phyloP scores from a whole-genome alignment of 1,140 invertebrate species.

The Heliconius eleuchia region DNA sequence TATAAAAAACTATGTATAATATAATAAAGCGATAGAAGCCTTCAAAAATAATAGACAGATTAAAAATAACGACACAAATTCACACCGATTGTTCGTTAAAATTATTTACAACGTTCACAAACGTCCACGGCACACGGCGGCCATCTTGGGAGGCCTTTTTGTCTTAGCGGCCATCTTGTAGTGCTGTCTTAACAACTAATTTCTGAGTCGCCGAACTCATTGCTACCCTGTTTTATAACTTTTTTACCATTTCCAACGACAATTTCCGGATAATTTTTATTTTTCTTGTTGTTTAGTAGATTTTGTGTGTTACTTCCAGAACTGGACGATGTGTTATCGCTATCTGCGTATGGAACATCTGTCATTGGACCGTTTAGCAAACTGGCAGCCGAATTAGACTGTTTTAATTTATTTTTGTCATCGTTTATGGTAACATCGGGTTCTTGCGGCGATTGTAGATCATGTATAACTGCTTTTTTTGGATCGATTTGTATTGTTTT shows the following conservation, averaged over 20 bases:
- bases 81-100: constrained; percentile 27
- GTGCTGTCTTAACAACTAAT: constrained; percentile 64
- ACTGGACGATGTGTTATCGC: constrained; percentile 70
- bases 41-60: constrained; percentile 33
- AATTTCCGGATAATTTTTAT: constrained; percentile 53
- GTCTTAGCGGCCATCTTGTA: constrained; percentile 30
- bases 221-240: constrained; percentile 70
- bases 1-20: constrained; percentile 56
- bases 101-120: constrained; percentile 8
- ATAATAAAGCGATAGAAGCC: constrained; percentile 64
- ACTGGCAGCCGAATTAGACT: constrained; percentile 72
- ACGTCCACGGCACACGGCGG: constrained; percentile 30
- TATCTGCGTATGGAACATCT: constrained; percentile 78
- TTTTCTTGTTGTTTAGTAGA: constrained; percentile 53
- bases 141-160: constrained; percentile 8
- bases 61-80: constrained; percentile 33
- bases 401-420: constrained; percentile 58
- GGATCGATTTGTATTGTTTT: constrained; percentile 79
- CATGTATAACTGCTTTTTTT: constrained; percentile 76
- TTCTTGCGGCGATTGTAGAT: constrained; percentile 58
- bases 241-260: constrained; percentile 57
- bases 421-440: constrained; percentile 44
- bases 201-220: constrained; percentile 62
- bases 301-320: constrained; percentile 55
- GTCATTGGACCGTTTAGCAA: constrained; percentile 77